Evolutionary conservation across 2,113 vertebrate species (phyloP).

Genomic region (Callorhinus ursinus): DNA sequence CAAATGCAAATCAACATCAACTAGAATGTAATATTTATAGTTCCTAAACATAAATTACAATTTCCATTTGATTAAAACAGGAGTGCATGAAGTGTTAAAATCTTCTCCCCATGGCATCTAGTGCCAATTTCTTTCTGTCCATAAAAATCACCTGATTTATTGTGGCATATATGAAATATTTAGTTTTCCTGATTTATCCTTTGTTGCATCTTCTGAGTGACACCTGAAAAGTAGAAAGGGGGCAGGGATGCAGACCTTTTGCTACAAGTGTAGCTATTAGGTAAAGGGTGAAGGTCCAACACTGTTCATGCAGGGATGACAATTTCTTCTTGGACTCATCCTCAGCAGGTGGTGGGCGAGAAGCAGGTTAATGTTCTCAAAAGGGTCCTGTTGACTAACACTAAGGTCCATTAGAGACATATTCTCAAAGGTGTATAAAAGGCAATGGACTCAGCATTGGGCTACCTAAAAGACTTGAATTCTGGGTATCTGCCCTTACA

Average conservation of each 20-base stretch:
- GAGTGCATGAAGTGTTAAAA: conserved; percentile 64
- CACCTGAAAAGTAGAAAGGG: neutral
- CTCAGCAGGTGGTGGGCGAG: neutral
- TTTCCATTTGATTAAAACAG: conserved; percentile 72
- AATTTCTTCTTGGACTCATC: neutral
- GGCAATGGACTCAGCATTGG: neutral
- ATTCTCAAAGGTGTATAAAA: neutral
- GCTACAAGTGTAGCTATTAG: neutral
- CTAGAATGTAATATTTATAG: conserved; percentile 58
- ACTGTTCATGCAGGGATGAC: neutral
- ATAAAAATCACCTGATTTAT: conserved; percentile 69
- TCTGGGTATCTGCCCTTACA: neutral
- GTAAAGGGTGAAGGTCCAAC: neutral
- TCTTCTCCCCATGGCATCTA: conserved; percentile 54
- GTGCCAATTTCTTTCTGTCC: conserved; percentile 63
- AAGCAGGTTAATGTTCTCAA: neutral
- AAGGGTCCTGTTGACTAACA: neutral
- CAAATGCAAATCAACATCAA: conserved; percentile 57
- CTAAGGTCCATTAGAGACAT: neutral
- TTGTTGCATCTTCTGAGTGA: conserved; percentile 37
- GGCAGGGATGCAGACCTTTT: neutral
- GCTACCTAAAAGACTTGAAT: neutral
- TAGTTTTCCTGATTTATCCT: conserved; percentile 65
- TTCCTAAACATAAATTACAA: conserved; percentile 58
- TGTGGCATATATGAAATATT: conserved; percentile 78